Percentiles rank a stretch among this genome's conserved stretches.
Evolutionary conservation across 2,888 invertebrate species (phyloP).

Genomic region (Andrena trimmerana): DNA sequence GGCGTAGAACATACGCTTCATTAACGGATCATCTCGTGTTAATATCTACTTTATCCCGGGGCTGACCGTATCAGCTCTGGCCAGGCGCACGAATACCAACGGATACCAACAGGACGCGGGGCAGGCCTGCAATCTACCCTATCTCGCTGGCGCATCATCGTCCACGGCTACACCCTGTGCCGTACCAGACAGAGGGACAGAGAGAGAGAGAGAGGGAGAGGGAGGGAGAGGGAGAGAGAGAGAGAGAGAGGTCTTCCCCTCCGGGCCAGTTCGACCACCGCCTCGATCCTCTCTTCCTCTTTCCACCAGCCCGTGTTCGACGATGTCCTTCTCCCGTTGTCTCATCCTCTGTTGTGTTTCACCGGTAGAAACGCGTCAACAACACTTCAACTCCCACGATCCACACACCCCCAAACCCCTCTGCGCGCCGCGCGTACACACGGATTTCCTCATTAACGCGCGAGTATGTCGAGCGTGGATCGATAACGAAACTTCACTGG

Average conservation of each 20-base stretch:
- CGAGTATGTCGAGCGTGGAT: conserved; percentile 57
- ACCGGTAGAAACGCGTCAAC: conserved; percentile 64
- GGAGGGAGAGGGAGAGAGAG: not conserved
- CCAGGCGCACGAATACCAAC: conserved; percentile 80
- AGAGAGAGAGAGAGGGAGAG: not conserved
- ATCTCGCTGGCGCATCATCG: conserved; percentile 80
- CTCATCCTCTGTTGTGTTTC: conserved; percentile 42
- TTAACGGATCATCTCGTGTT: conserved; percentile 86
- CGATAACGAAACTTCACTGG: conserved; percentile 63
- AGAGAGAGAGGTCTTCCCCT: conserved; percentile 49
- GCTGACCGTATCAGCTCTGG: conserved; percentile 85
- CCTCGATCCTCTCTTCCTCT: conserved; percentile 80
- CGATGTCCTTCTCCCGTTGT: conserved; percentile 56
- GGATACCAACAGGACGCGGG: conserved; percentile 71
- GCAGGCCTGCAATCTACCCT: conserved; percentile 79
- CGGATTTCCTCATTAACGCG: conserved; percentile 67
- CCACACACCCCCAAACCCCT: conserved; percentile 9
- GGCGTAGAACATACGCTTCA: conserved; percentile 84
- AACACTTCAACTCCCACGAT: conserved; percentile 63
- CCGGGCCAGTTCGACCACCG: conserved; percentile 51
- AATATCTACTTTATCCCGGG: conserved; percentile 85
- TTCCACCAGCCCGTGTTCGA: conserved; percentile 59
- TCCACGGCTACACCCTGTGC: conserved; percentile 78
- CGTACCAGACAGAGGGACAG: conserved; percentile 29
- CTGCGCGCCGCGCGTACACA: conserved; percentile 39